phyloP scores from a whole-genome alignment of 1,140 invertebrate genomes.

The Meloidogyne hapla region DNA sequence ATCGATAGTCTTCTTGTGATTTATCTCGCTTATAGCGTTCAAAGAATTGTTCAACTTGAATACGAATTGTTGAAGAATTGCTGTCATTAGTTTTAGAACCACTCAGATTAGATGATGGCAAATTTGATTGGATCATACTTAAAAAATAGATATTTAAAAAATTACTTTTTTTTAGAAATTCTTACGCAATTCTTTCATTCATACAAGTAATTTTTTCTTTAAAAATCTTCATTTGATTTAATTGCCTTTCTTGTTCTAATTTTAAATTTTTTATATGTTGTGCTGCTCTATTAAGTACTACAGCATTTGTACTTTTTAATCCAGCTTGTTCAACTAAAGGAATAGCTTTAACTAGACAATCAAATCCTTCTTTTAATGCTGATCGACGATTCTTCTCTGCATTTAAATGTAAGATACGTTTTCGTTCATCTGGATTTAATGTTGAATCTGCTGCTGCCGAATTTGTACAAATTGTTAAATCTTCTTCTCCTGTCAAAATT shows the following conservation, averaged over 20 bases:
- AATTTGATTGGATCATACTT: slow-evolving; percentile 50
- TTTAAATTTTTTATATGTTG: slow-evolving; percentile 48
- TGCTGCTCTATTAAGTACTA: slow-evolving; percentile 47
- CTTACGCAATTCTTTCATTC: slow-evolving; percentile 50
- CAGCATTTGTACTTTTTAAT: slow-evolving; percentile 50
- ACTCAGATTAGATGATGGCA: slow-evolving; percentile 37
- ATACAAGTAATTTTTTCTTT: slow-evolving; percentile 45
- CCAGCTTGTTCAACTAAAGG: slow-evolving; percentile 48
- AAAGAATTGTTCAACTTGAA: slow-evolving; percentile 51
- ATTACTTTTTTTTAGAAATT: slow-evolving; percentile 10
- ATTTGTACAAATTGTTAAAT: neutral
- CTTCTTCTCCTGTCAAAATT: neutral
- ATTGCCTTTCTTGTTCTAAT: slow-evolving; percentile 27
- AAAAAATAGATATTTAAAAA: slow-evolving; percentile 14
- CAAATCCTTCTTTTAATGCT: slow-evolving; percentile 51
- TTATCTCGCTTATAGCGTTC: slow-evolving; percentile 49
- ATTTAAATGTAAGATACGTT: slow-evolving; percentile 78
- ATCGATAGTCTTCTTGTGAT: slow-evolving; percentile 44
- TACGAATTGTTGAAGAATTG: slow-evolving; percentile 36
- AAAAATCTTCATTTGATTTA: slow-evolving; percentile 35
- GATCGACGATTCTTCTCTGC: slow-evolving; percentile 90
- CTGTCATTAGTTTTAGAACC: slow-evolving; percentile 5
- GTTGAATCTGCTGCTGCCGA: slow-evolving; percentile 55
- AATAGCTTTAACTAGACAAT: slow-evolving; percentile 40
- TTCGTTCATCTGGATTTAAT: slow-evolving; percentile 59